Evolutionary conservation across 1,140 invertebrate species (phyloP).

Genomic region (Centruroides vittatus): DNA sequence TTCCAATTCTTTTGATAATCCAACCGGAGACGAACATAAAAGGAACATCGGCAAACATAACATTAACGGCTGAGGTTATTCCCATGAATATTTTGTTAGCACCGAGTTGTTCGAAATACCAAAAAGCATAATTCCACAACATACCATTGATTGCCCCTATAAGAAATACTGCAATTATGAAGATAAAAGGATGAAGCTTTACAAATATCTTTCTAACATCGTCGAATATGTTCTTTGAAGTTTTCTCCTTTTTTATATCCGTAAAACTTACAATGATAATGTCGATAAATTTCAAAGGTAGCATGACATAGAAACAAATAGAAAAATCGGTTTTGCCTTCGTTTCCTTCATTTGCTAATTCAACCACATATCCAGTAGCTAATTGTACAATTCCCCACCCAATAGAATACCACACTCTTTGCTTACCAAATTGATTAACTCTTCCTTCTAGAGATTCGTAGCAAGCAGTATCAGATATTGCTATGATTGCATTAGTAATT

Average conservation of each 20-base stretch:
- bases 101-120: conserved; percentile 22
- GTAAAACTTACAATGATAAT: no score
- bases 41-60: conserved; percentile 71
- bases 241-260: no score
- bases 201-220: background rate
- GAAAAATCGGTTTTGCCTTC: no score
- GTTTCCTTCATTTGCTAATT: no score
- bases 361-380: no score
- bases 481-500: background rate
- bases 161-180: conserved; percentile 50
- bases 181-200: background rate
- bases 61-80: conserved; percentile 56
- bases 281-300: no score
- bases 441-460: conserved; percentile 2
- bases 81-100: conserved; percentile 56
- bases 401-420: conserved; percentile 8
- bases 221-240: background rate
- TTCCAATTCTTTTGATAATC: conserved; percentile 66
- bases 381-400: conserved; percentile 3
- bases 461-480: conserved; percentile 4
- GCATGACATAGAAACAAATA: no score
- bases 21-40: conserved; percentile 72
- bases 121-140: conserved; percentile 64
- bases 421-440: background rate
- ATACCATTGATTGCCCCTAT: conserved; percentile 69